Evolutionary conservation across 2,888 invertebrate genomes (phyloP).

Genomic region (Empis stercorea): DNA sequence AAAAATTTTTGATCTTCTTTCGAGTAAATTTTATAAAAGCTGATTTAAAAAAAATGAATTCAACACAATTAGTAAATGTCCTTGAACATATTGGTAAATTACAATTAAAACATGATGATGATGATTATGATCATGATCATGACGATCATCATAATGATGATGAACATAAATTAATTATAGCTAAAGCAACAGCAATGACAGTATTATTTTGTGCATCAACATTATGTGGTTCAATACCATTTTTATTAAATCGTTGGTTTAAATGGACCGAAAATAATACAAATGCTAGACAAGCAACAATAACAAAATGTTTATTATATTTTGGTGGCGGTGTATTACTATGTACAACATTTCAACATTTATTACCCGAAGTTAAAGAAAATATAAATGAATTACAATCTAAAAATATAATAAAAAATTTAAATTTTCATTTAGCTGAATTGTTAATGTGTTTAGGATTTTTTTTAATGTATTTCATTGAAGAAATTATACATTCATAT

Average conservation of each 20-base stretch:
- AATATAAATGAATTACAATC: constrained; percentile 47
- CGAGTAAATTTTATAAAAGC: no score
- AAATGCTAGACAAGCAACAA: constrained; percentile 25
- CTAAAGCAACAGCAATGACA: constrained; percentile 67
- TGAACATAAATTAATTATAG: constrained; percentile 38
- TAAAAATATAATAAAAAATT: constrained; percentile 33
- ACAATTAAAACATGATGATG: background rate
- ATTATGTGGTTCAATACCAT: constrained; percentile 59
- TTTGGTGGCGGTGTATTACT: constrained; percentile 76
- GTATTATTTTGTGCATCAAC: constrained; percentile 64
- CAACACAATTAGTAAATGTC: no score
- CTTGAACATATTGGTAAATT: no score
- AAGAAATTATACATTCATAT: constrained; percentile 61
- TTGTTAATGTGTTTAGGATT: constrained; percentile 63
- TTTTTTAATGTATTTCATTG: constrained; percentile 66
- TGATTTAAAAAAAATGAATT: no score
- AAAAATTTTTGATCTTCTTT: no score
- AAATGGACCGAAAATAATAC: constrained; percentile 41
- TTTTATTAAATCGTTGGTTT: constrained; percentile 53
- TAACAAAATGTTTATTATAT: constrained; percentile 53
- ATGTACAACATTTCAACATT: constrained; percentile 67
- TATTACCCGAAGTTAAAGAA: constrained; percentile 66
- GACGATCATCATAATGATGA: background rate
- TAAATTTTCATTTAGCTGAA: constrained; percentile 53
- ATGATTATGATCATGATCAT: background rate